A percentile compares a stretch with the other conserved stretches of the same genome.
phyloP scores from a whole-genome alignment of 2,797 vertebrate genomes.

The Urosaurus nigricauda region DNA sequence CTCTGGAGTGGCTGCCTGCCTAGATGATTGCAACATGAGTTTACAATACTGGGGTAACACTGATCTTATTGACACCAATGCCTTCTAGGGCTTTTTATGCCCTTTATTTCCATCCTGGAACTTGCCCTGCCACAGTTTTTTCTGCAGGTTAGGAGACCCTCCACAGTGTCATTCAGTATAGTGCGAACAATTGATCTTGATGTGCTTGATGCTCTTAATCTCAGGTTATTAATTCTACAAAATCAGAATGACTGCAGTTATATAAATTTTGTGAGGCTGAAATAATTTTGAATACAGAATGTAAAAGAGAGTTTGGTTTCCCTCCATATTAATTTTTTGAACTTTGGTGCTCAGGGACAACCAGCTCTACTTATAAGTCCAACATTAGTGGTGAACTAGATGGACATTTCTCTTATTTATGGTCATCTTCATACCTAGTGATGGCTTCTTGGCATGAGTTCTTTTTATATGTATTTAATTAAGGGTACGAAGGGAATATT shows the following conservation, averaged over 20 bases:
- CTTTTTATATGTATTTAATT: constrained; percentile 36
- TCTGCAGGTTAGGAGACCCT: background rate
- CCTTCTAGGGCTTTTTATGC: background rate
- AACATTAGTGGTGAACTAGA: background rate
- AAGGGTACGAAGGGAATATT: constrained; percentile 30
- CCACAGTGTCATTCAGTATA: background rate
- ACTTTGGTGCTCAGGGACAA: background rate
- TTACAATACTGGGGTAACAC: no score
- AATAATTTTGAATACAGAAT: background rate
- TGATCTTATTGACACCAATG: background rate
- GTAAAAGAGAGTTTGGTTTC: background rate
- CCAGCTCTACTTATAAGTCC: background rate
- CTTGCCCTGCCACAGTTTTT: background rate
- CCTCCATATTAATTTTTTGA: background rate
- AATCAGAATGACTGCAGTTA: background rate
- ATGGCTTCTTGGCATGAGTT: constrained; percentile 31
- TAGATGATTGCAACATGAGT: no score
- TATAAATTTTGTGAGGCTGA: background rate
- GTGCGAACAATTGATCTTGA: background rate
- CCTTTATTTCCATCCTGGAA: background rate
- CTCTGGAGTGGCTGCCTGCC: no score
- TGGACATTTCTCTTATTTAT: background rate
- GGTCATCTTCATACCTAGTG: background rate
- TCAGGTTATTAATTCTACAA: background rate
- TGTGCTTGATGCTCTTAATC: background rate